Conservation (phyloP, 2,888 invertebrate species). For the Allophyes oxyacanthae region DNA sequence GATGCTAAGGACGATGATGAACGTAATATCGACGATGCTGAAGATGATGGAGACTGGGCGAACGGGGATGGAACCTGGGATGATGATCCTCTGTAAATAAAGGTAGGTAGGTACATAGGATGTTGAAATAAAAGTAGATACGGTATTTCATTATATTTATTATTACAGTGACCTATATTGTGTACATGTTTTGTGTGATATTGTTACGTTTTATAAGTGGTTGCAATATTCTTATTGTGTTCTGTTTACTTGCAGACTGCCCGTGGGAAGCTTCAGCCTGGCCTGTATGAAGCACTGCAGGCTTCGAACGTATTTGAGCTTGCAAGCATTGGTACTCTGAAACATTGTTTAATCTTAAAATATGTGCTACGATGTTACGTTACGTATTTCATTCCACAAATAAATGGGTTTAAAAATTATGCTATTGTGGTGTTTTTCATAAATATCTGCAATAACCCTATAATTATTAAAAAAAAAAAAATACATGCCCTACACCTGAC, state of each 20-base stretch:
- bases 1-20: neutral
- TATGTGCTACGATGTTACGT: neutral
- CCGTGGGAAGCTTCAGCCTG: neutral
- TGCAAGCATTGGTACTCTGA: constrained; percentile 13
- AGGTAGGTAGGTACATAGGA: constrained; percentile 5
- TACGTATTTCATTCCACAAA: constrained; percentile 12
- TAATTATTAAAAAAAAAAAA: no score
- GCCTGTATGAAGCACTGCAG: neutral
- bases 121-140: constrained; percentile 1
- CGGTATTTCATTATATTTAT: constrained; percentile 14
- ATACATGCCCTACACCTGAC: no score
- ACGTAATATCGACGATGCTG: neutral
- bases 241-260: constrained; percentile 25
- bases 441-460: no score
- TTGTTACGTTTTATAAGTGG: constrained; percentile 1
- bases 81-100: constrained; percentile 30
- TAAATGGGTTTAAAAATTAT: constrained; percentile 3
- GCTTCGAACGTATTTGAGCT: neutral
- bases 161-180: constrained; percentile 15
- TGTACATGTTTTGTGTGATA: no score
- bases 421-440: no score
- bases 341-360: constrained; percentile 6
- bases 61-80: constrained; percentile 66
- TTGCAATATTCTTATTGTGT: constrained; percentile 4
- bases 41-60: constrained; percentile 61